Base-by-base conservation (phyloP, 2,113 vertebrate species). In the Zosterops lateralis region DNA sequence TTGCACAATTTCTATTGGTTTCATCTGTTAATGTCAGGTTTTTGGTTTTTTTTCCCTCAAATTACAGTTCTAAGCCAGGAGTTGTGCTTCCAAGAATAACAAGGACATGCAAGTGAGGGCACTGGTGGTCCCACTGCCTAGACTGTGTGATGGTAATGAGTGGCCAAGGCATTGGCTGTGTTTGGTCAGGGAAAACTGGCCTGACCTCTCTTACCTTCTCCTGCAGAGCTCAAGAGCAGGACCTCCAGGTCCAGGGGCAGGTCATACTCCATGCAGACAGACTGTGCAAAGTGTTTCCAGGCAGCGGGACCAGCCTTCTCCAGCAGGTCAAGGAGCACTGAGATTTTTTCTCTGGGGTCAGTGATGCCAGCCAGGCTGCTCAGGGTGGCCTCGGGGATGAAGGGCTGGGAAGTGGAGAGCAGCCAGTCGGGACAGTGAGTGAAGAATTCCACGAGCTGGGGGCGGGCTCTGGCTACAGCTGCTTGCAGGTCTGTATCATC, bases 181-280 rank as follows among this genome's bases (percentile, higher is more conserved):
- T 54, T 31, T 34, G 65, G 31, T 5, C 51, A 44, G 51, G 76
- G 19, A 21, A 77, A 68, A 11, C 10, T 21, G 42, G 32, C 32
- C 60, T 3, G 2, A 18, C 5, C 26, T 48, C 79, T 22, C 11
- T 96, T 91, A 97, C 97, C 96, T 53, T 73, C 82, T 90, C 97
- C 98, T 0, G 97, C 97, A 11, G 84, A 93, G 47, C 98, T 98
- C 64, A 99, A 66, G 24, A 99, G 97, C 31, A 17, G 91, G 2
- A 97, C 97, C 85, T 99, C 99, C 85, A 99, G 96, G 1, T 91
- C 84, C 96, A 99, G 96, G 2, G 98, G 98, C 20, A 99, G 97
- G 17, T 97, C 96, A 6, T 97, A 97, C 13, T 98, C 89, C 79
- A 98, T 94, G 85, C 98, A 99, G 71, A 99, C 24, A 0, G 80